Conservation (phyloP, 2,797 vertebrate species). For the Rhinichthys osculus region DNA sequence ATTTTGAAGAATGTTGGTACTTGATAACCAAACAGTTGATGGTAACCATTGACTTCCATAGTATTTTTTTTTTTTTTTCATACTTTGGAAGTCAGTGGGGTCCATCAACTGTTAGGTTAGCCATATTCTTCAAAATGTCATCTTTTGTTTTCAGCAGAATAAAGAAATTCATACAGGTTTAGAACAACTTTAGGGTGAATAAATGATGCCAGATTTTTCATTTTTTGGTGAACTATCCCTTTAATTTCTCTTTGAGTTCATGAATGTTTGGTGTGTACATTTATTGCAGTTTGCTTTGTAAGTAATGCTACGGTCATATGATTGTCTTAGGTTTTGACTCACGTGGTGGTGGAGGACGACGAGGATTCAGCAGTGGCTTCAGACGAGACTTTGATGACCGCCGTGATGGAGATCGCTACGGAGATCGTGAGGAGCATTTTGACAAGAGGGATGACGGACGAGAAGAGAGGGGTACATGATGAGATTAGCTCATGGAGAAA, state of each 20-base stretch:
- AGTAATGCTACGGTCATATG: conserved; percentile 1
- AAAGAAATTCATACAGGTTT: not conserved
- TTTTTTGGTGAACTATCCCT: not conserved
- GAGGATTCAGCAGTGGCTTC: conserved; percentile 91
- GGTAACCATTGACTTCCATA: not conserved
- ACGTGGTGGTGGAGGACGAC: conserved; percentile 81
- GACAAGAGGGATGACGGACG: conserved; percentile 84
- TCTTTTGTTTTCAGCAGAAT: not conserved
- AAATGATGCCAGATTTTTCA: not conserved
- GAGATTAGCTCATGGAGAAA: not conserved
- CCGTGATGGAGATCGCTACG: conserved; percentile 83
- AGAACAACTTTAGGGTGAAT: not conserved
- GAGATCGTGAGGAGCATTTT: conserved; percentile 75
- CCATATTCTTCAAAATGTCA: not conserved
- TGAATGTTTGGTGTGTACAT: not conserved
- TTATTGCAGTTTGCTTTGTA: not conserved
- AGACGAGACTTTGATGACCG: conserved; percentile 84
- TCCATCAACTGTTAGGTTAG: not conserved
- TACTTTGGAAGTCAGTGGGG: too few species aligned
- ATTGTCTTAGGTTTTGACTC: conserved; percentile 75
- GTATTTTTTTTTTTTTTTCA: too few species aligned
- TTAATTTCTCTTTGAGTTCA: not conserved
- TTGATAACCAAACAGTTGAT: too few species aligned
- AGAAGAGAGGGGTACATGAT: conserved; percentile 85
- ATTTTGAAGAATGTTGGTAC: not conserved